A percentile compares a stretch with the other conserved stretches of the same genome.
Evolutionary conservation across 1,140 invertebrate genomes (phyloP).

Genomic region (Aphaenogaster floridana): DNA sequence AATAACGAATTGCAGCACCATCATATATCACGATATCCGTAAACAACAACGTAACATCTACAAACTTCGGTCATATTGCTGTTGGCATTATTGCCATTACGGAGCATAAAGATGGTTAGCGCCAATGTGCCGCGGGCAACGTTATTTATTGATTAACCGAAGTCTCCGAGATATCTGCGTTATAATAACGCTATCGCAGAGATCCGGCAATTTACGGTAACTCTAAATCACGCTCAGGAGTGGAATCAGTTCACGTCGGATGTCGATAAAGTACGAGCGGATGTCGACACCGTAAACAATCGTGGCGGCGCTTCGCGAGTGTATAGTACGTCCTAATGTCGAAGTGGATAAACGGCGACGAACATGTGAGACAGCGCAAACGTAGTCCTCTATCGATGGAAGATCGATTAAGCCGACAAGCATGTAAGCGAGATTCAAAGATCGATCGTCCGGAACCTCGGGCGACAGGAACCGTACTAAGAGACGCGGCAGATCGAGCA

Average conservation of each 20-base stretch:
- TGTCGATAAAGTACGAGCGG: slow-evolving; percentile 31
- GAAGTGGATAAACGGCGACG: slow-evolving; percentile 48
- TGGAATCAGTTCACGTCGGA: slow-evolving; percentile 12
- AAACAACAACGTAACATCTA: slow-evolving; percentile 53
- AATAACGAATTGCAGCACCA: slow-evolving; percentile 55
- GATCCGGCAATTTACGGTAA: not conserved
- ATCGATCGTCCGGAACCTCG: slow-evolving; percentile 50
- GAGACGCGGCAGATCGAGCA: slow-evolving; percentile 19
- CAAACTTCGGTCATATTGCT: slow-evolving; percentile 23
- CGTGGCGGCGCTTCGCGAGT: slow-evolving; percentile 20
- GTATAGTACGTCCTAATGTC: slow-evolving; percentile 25
- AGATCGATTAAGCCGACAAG: slow-evolving; percentile 63
- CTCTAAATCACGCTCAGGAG: not conserved
- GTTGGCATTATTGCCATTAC: not conserved
- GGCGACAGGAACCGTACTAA: not conserved
- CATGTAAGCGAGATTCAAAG: slow-evolving; percentile 46
- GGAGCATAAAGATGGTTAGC: slow-evolving; percentile 2
- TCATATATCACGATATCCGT: slow-evolving; percentile 55
- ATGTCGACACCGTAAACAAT: slow-evolving; percentile 42
- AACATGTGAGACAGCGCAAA: slow-evolving; percentile 21
- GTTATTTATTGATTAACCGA: slow-evolving; percentile 31
- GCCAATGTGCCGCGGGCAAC: not conserved
- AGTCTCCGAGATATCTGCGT: not conserved
- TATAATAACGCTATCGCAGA: not conserved
- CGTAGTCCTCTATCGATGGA: slow-evolving; percentile 19